These are phyloP conservation scores for Callyntrura sp. DNA, from an alignment of 2,888 invertebrate genomes.

Conservation along the genomic window DNA sequence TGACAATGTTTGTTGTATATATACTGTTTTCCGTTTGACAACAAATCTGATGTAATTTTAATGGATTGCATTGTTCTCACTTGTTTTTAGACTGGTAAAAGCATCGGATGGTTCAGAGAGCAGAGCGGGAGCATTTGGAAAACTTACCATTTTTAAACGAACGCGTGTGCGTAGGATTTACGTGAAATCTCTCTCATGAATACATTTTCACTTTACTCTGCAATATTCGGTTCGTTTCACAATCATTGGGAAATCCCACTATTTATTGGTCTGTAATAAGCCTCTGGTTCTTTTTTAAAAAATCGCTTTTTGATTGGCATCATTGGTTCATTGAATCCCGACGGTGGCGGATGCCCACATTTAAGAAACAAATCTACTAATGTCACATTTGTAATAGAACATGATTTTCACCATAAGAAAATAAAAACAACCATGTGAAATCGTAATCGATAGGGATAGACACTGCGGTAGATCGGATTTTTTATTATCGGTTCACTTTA, in stretches of 20 bases:
- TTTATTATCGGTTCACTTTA: too few relatives aligned
- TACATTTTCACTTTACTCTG: background rate
- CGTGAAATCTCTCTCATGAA: constrained; percentile 28
- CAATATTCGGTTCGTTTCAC: constrained; percentile 21
- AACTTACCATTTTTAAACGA: background rate
- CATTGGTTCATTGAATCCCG: constrained; percentile 21
- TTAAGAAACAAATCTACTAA: background rate
- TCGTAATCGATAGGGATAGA: background rate
- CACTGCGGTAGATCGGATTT: constrained; percentile 4
- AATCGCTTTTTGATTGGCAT: constrained; percentile 51
- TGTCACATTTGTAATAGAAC: background rate
- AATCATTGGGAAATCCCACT: background rate
- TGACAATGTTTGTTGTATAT: background rate
- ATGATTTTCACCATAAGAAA: background rate
- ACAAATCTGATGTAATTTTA: background rate
- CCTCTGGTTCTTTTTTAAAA: background rate
- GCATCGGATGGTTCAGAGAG: too few relatives aligned
- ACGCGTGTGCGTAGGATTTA: constrained; percentile 37
- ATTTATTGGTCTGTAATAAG: background rate
- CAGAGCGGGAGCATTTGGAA: background rate
- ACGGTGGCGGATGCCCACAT: background rate
- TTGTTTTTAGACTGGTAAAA: too few relatives aligned
- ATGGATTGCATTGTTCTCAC: background rate
- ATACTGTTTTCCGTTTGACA: background rate
- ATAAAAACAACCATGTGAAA: background rate